Evolutionary conservation across 2,113 vertebrate species (phyloP).

Genomic region (Corythaeola cristata): DNA sequence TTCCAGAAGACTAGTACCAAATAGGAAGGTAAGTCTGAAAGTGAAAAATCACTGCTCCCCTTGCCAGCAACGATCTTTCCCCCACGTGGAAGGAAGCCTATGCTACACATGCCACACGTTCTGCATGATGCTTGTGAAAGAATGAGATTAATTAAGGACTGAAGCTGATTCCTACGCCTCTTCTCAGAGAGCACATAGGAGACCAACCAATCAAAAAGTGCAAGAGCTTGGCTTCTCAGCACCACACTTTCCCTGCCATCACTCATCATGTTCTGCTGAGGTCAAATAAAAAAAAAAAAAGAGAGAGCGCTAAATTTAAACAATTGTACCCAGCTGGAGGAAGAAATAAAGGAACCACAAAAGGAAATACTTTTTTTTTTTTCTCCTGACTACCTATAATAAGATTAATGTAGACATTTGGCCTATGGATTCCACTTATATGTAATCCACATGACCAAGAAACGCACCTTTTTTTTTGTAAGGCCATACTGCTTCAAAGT

Average conservation of each 20-base stretch:
- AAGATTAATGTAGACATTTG: background rate
- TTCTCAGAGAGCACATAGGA: background rate
- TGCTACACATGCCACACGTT: background rate
- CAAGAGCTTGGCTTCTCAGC: background rate
- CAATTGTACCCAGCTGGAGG: background rate
- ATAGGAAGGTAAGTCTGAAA: background rate
- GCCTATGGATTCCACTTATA: background rate
- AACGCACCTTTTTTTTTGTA: background rate
- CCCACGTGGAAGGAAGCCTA: background rate
- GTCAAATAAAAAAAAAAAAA: background rate
- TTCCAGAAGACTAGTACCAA: background rate
- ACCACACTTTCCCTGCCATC: no score
- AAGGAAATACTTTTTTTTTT: background rate
- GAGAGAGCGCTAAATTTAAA: background rate
- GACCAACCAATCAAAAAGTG: background rate
- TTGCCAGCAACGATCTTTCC: background rate
- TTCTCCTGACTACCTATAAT: background rate
- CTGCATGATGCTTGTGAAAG: accelerated
- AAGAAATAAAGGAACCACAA: background rate
- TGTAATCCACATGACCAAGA: background rate
- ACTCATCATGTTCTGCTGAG: background rate
- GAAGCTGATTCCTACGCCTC: accelerated
- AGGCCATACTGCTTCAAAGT: background rate
- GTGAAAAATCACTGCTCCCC: background rate
- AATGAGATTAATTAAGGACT: background rate